These are phyloP conservation scores for Cricetomys ansorgei DNA, from an alignment of 2,113 vertebrate genomes.

Conservation along the genomic window DNA sequence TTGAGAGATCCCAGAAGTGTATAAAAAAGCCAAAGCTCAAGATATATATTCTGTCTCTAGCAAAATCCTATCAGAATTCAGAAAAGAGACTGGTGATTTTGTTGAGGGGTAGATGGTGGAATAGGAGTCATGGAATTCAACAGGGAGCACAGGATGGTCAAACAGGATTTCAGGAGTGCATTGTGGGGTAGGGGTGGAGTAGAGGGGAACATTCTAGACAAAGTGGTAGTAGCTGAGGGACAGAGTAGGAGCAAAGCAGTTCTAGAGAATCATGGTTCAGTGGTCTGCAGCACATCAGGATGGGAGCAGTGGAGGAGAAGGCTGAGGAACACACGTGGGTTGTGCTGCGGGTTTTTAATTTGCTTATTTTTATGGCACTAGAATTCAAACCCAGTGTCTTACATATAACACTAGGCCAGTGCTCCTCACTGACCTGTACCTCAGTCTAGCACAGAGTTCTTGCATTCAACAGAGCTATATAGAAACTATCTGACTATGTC, in stretches of 20 bases:
- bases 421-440: background rate
- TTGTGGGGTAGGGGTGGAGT: too few species aligned
- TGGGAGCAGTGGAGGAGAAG: background rate
- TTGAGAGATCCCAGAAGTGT: background rate
- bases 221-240: background rate
- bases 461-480: background rate
- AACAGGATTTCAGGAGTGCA: background rate
- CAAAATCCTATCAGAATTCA: background rate
- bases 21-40: background rate
- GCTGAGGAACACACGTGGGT: too few species aligned
- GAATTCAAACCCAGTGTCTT: background rate
- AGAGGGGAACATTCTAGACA: background rate
- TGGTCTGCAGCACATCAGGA: background rate
- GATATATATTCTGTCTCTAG: background rate
- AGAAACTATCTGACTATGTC: background rate
- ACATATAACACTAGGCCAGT: background rate
- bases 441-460: background rate
- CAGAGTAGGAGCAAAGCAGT: background rate
- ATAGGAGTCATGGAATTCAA: background rate
- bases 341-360: background rate
- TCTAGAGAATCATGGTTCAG: background rate
- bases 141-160: background rate
- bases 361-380: background rate
- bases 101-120: background rate
- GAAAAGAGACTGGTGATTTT: background rate